Conservation (phyloP, 2,888 invertebrate species). For the Catocala sponsa region DNA sequence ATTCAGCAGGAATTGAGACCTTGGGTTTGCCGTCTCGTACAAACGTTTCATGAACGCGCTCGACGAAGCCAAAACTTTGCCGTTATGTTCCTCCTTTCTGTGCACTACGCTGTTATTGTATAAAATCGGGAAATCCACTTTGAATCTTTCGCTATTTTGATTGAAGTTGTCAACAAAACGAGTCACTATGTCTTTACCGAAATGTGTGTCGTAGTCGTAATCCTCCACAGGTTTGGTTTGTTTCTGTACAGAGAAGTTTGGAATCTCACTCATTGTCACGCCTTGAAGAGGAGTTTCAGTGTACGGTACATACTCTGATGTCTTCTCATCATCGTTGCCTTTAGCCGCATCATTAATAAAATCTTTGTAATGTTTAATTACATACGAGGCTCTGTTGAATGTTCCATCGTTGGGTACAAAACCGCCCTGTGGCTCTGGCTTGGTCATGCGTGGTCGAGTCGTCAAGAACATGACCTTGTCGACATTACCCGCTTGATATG, state of each 20-base stretch:
- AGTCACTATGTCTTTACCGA: conserved; percentile 70
- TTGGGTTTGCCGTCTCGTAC: conserved; percentile 48
- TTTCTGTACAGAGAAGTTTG: conserved; percentile 34
- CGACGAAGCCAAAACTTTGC: conserved; percentile 67
- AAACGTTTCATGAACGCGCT: conserved; percentile 69
- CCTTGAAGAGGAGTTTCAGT: conserved; percentile 57
- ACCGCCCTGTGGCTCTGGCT: conserved; percentile 35
- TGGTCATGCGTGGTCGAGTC: conserved; percentile 45
- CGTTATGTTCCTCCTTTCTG: conserved; percentile 49
- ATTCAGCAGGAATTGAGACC: conserved; percentile 26
- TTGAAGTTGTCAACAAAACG: conserved; percentile 79
- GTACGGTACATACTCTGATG: conserved; percentile 51
- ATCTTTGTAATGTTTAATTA: conserved; percentile 75
- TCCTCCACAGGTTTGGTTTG: conserved; percentile 48
- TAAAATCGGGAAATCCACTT: conserved; percentile 74
- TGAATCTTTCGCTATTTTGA: conserved; percentile 73
- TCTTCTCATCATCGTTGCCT: conserved; percentile 61
- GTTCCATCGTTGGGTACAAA: conserved; percentile 54
- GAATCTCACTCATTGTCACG: conserved; percentile 52
- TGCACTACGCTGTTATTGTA: conserved; percentile 78
- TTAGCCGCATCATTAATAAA: conserved; percentile 68
- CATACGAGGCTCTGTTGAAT: conserved; percentile 68
- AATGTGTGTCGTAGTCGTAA: conserved; percentile 71
- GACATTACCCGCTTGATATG: conserved; percentile 36
- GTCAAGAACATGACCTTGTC: conserved; percentile 57